Conservation (phyloP, 2,797 vertebrate species). For the Acomys russatus region DNA sequence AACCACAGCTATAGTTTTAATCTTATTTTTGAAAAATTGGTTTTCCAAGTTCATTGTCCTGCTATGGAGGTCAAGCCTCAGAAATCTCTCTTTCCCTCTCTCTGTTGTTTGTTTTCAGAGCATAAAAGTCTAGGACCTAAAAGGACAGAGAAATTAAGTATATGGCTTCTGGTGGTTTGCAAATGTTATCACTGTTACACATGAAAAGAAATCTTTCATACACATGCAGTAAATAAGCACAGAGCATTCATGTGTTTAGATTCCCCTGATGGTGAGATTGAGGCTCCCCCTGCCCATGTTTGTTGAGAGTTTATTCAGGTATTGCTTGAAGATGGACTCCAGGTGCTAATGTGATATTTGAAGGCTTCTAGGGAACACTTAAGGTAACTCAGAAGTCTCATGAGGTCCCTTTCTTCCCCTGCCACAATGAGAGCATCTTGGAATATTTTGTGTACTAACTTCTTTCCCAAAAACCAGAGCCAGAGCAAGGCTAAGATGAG, state of each 20-base stretch:
- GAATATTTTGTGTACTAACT: neutral
- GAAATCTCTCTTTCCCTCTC: neutral
- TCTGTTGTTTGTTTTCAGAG: neutral
- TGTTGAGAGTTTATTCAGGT: neutral
- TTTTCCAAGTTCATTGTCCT: neutral
- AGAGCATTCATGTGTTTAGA: neutral
- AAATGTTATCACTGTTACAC: neutral
- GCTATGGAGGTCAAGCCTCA: neutral
- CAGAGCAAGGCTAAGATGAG: neutral
- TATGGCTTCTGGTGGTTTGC: neutral
- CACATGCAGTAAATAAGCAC: neutral
- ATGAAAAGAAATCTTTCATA: neutral
- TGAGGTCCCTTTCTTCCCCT: neutral
- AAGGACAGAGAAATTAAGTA: neutral
- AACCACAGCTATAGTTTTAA: neutral
- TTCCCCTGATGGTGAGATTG: neutral
- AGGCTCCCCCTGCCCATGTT: accelerated
- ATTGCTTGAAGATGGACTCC: neutral
- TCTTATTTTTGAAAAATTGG: neutral
- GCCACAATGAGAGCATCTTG: neutral
- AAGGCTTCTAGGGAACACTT: neutral
- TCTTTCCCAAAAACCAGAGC: neutral
- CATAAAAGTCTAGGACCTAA: neutral
- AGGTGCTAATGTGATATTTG: neutral
- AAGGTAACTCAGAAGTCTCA: neutral